A percentile compares a stretch with the other conserved stretches of the same genome.
phyloP scores from a whole-genome alignment of 2,113 vertebrate genomes.

The Salminus brasiliensis region DNA sequence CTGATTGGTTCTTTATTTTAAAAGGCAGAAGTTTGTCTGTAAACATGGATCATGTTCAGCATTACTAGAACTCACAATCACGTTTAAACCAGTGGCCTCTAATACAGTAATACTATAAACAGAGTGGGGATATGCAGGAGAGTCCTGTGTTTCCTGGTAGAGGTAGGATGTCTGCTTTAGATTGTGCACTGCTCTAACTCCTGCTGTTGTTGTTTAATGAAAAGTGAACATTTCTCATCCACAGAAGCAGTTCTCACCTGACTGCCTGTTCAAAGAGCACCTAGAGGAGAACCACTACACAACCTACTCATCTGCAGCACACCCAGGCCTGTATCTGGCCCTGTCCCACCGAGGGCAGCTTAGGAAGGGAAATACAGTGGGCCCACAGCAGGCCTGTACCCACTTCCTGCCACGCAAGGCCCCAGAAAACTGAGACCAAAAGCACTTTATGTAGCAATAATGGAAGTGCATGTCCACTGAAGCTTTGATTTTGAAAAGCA shows the following conservation, averaged over 20 bases:
- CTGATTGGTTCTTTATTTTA: no score
- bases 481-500: not conserved
- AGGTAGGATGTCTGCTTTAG: no score
- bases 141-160: no score
- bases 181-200: not conserved
- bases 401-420: conserved; percentile 68
- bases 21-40: no score
- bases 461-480: not conserved
- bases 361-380: conserved; percentile 58
- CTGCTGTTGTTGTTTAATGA: no score
- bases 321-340: conserved; percentile 66
- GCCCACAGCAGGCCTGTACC: conserved; percentile 61
- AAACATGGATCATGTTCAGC: no score
- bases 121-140: no score
- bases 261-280: conserved; percentile 72
- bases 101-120: no score
- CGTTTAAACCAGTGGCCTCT: no score
- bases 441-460: not conserved
- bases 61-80: no score
- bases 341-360: conserved; percentile 66
- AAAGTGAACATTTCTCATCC: not conserved
- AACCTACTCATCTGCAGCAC: conserved; percentile 69
- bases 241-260: conserved; percentile 66
- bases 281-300: conserved; percentile 75
- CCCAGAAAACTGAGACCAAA: not conserved